Percentiles rank a stretch among this genome's conserved stretches.
phyloP scores from a whole-genome alignment of 2,888 invertebrate species.

The Ethmia dodecea region DNA sequence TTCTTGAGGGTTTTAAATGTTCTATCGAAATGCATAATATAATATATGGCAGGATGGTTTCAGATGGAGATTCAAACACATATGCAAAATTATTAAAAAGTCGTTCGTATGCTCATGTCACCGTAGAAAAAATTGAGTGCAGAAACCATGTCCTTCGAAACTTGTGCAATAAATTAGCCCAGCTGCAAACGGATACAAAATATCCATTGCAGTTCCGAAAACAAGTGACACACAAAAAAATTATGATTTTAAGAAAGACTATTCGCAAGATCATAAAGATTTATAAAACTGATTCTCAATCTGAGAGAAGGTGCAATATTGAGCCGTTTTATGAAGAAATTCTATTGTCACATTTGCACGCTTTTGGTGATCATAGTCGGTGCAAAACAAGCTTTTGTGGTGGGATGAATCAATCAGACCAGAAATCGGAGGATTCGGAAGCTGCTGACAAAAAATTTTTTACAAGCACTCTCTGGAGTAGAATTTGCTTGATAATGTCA shows the following conservation, averaged over 20 bases:
- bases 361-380: too few relatives aligned
- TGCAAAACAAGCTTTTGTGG: too few relatives aligned
- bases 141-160: conserved; percentile 8
- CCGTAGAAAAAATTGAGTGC: conserved; percentile 19
- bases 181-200: background rate
- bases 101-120: conserved; percentile 3
- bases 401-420: too few relatives aligned
- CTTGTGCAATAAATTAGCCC: conserved; percentile 4
- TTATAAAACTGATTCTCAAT: too few relatives aligned
- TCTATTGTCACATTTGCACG: too few relatives aligned
- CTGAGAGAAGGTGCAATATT: too few relatives aligned
- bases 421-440: too few relatives aligned
- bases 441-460: too few relatives aligned
- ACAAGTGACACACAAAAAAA: background rate
- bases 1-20: conserved; percentile 30
- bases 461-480: too few relatives aligned
- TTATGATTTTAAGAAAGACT: conserved; percentile 2
- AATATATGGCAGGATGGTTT: conserved; percentile 6
- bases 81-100: conserved; percentile 9
- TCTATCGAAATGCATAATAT: conserved; percentile 17
- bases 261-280: too few relatives aligned
- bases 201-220: background rate
- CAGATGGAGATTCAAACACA: conserved; percentile 10
- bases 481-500: too few relatives aligned
- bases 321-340: too few relatives aligned